These are phyloP conservation scores for Noctua fimbriata DNA, from an alignment of 2,888 invertebrate genomes.

Conservation along the genomic window DNA sequence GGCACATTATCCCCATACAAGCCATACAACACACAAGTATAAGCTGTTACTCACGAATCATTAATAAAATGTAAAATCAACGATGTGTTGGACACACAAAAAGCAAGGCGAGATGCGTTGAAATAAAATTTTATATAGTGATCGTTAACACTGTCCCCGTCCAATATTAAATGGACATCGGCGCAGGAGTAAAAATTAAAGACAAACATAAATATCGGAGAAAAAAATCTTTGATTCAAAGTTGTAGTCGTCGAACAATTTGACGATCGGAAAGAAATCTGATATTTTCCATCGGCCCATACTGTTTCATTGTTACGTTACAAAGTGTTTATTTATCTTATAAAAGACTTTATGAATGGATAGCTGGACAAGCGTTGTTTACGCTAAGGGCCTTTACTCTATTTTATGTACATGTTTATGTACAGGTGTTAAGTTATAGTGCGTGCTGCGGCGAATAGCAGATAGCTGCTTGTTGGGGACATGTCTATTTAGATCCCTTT, in stretches of 20 bases:
- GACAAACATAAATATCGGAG: conserved; percentile 88
- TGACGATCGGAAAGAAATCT: conserved; percentile 87
- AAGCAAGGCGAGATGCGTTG: conserved; percentile 82
- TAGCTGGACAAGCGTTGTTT: conserved; percentile 68
- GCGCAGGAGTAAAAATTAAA: conserved; percentile 89
- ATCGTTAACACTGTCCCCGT: conserved; percentile 87
- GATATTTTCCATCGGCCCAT: conserved; percentile 84
- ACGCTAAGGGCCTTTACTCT: conserved; percentile 64
- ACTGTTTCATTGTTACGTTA: conserved; percentile 82
- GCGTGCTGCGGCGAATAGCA: conserved; percentile 54
- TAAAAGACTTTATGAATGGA: conserved; percentile 85
- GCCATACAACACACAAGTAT: conserved; percentile 59
- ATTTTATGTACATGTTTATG: conserved; percentile 61
- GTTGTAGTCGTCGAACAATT: conserved; percentile 75
- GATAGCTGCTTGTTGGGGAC: conserved; percentile 51
- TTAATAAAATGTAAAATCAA: conserved; percentile 87
- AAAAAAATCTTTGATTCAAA: conserved; percentile 85
- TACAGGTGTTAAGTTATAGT: conserved; percentile 54
- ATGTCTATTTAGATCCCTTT: conserved; percentile 52
- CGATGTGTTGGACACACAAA: conserved; percentile 86
- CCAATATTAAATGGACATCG: conserved; percentile 88
- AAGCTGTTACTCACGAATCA: conserved; percentile 74
- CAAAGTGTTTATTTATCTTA: conserved; percentile 76
- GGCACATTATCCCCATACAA: conserved; percentile 54
- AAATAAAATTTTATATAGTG: conserved; percentile 90